Percentiles rank a stretch among this genome's conserved stretches.
phyloP scores from a whole-genome alignment of 2,113 vertebrate species.

The Strigops habroptila region DNA sequence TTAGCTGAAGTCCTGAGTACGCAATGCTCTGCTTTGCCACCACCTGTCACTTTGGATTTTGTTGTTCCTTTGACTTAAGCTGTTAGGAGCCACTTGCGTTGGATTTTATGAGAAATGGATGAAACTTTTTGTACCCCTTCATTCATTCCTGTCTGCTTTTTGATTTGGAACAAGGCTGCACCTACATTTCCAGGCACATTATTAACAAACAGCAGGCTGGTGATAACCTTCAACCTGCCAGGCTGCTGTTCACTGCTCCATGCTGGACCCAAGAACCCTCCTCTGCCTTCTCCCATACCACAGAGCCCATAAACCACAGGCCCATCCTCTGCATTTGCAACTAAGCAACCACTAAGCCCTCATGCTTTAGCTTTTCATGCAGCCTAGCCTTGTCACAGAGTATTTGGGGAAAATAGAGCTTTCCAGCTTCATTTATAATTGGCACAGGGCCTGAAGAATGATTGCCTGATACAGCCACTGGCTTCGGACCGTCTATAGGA shows the following conservation, averaged over 20 bases:
- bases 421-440: background rate
- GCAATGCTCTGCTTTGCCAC: background rate
- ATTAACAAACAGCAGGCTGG: background rate
- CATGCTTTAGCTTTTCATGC: background rate
- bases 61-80: background rate
- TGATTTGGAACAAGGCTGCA: background rate
- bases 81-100: background rate
- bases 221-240: background rate
- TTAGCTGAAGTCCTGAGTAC: background rate
- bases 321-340: background rate
- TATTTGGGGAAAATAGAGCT: background rate
- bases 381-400: background rate
- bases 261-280: background rate
- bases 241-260: background rate
- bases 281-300: rapidly evolving
- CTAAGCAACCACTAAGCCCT: background rate
- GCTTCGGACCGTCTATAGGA: background rate
- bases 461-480: background rate
- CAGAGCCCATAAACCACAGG: background rate
- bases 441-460: background rate
- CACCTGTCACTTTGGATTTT: background rate
- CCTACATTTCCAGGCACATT: background rate
- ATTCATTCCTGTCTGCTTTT: background rate
- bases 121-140: background rate
- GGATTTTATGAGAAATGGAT: background rate